Evolutionary conservation across 2,888 invertebrate species (phyloP), one percentile per base, ranked within the genome.

Genomic region (Malthinus flaveolus): DNA sequence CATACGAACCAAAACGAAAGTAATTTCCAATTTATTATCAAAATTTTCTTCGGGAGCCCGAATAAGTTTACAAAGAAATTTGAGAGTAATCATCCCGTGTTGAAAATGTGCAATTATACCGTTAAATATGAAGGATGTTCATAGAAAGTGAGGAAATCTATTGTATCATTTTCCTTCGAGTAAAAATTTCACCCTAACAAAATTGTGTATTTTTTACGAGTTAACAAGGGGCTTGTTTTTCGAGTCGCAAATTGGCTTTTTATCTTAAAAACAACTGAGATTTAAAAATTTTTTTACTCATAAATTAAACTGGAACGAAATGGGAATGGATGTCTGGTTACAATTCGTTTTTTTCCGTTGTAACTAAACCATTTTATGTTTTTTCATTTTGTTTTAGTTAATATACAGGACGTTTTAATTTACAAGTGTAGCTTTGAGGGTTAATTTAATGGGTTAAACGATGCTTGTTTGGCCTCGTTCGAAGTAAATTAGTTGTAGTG

Each of bases 41-140:
- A 32, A 56, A 56, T 50, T 57, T 50, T 50, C 49, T 49, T 32
- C 46, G 54, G 32, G 39, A 50, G 50, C 52, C 42, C 15, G 32
- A 54, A 45, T 50, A 59, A 54, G 42, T 51, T 56, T 48, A 55
- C 50, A 58, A 58, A 59, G 50, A 59, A 57, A 49, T 35, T 34
- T 45, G 42, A 32, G 35, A 49, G 49, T 55, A 59, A 59, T 59
- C 59, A 59, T 54, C 46, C 50, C 34, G 46, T 42, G 54, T 54
- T 55, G 46, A 46, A 55, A 54, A 46, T 47, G 11, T 34, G 47
- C 54, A 59, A 59, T 59, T 59, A 59, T 50, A 45, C 35, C 34
- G 31, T 23, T 44, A 10, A 35, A 48, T 44, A 35, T 54, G 33
- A 45, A 58, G 53, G 53, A 39, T 39, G 23, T 23, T 23, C 5